Conservation (phyloP, 2,888 invertebrate species). For the Calliscelio sp. region DNA sequence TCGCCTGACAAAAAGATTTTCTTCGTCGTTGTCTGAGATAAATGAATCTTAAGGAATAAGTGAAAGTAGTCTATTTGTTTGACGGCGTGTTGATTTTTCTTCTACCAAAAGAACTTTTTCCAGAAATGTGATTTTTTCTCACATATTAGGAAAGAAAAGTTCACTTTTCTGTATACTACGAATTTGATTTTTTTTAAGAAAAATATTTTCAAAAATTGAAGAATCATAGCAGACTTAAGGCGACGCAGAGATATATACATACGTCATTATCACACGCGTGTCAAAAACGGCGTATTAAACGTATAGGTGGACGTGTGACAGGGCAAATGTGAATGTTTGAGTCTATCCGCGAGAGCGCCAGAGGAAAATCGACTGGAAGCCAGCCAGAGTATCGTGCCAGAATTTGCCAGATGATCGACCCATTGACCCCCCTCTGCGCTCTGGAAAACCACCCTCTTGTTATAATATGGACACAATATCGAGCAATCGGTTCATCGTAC, state of each 20-base stretch:
- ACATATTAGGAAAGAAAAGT: too few species aligned
- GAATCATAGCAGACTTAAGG: too few species aligned
- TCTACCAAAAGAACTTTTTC: too few species aligned
- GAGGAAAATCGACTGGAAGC: conserved; percentile 76
- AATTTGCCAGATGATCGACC: conserved; percentile 73
- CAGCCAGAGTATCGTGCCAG: conserved; percentile 76
- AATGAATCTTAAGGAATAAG: conserved; percentile 28
- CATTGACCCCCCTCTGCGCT: conserved; percentile 29
- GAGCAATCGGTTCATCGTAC: conserved; percentile 28
- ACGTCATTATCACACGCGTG: too few species aligned
- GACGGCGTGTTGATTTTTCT: conserved; percentile 22
- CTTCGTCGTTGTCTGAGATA: conserved; percentile 5
- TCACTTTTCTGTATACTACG: too few species aligned
- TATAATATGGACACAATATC: conserved; percentile 31
- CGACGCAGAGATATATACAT: too few species aligned
- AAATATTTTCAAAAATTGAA: too few species aligned
- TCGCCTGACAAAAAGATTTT: conserved; percentile 34
- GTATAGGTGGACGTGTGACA: conserved; percentile 36
- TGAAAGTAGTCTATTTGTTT: neutral
- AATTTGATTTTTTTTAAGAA: too few species aligned
- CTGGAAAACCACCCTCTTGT: conserved; percentile 16
- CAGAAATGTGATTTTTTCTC: neutral
- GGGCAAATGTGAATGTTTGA: conserved; percentile 44
- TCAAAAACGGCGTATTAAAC: conserved; percentile 20
- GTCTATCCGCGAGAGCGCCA: conserved; percentile 40